Base-by-base conservation (phyloP, 2,888 invertebrate species). In the Drosophila mayaguana region DNA sequence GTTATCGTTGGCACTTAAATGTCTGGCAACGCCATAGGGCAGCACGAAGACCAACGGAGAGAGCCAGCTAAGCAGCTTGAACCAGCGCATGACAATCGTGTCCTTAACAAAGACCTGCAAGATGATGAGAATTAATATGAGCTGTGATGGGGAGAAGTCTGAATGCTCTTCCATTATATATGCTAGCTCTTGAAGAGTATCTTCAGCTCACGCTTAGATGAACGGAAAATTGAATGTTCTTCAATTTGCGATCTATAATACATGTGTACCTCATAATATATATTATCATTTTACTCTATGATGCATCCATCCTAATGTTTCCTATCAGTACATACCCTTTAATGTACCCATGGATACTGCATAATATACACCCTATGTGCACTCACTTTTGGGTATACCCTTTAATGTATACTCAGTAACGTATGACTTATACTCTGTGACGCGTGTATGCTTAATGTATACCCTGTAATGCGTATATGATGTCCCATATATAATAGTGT, bases 21-120 rank as follows among this genome's bases (percentile, higher is more conserved):
- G 82, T 43, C 92, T 78, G 6, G 90, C 91, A 54, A 81, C 60
- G 14, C 85, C 88, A 95, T 93, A 43, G 92, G 91, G 81, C 93
- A 93, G 34, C 4, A 94, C 92, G 64, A 95, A 93, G 22, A 94
- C 43, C 11, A 95, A 74, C 0, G 96, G 95, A 0, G 94, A 88
- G 0, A 94, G 94, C 97, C 97, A 97, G 51, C 96, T 96, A 45
- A 96, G 92, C 0, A 94, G 89, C 72, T 95, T 94, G 91, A 96
- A 96, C 94, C 95, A 95, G 59, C 94, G 94, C 94, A 96, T 94
- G 3, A 96, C 95, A 56, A 95, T 94, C 61, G 95, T 94, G 79
- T 96, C 96, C 82, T 95, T 94, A 42, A 96, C 95, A 91, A 97
- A 97, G 18, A 97, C 94, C 94, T 94, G 90, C 7, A 59, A 67